These are phyloP conservation scores for Rallus crepitans DNA, from an alignment of 2,797 vertebrate species.

Conservation along the genomic window DNA sequence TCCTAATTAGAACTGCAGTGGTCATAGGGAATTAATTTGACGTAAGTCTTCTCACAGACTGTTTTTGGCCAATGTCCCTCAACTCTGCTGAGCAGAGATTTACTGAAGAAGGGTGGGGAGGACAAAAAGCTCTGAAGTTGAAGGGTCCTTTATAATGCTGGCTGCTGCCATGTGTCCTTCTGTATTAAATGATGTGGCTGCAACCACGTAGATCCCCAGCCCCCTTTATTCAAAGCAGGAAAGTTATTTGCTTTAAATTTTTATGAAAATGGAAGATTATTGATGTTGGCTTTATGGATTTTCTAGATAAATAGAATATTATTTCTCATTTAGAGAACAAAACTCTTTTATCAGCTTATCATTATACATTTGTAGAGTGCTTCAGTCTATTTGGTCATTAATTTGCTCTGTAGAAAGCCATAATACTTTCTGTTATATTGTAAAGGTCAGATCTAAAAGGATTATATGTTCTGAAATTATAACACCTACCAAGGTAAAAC, in stretches of 20 bases:
- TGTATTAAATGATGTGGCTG: background rate
- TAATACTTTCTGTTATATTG: background rate
- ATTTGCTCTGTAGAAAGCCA: background rate
- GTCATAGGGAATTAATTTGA: slow-evolving; percentile 3
- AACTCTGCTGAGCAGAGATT: background rate
- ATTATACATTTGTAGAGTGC: background rate
- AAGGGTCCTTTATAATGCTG: background rate
- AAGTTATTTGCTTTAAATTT: background rate
- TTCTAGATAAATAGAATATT: background rate
- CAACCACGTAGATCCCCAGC: background rate
- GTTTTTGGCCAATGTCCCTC: background rate
- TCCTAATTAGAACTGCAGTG: slow-evolving; percentile 12
- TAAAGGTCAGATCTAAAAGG: background rate
- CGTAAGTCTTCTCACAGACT: background rate
- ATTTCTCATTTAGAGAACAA: background rate
- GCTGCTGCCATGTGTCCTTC: background rate
- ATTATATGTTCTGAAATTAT: background rate
- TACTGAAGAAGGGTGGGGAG: background rate
- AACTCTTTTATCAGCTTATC: background rate
- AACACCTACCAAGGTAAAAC: slow-evolving; percentile 6
- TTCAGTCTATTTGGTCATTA: background rate
- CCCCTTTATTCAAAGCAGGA: background rate
- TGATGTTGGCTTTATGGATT: background rate
- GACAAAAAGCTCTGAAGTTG: background rate
- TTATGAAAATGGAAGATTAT: background rate